Percentiles rank a stretch among this genome's conserved stretches.
Conservation (phyloP, 23 tunicate species). For the Botrylloides violaceus region DNA sequence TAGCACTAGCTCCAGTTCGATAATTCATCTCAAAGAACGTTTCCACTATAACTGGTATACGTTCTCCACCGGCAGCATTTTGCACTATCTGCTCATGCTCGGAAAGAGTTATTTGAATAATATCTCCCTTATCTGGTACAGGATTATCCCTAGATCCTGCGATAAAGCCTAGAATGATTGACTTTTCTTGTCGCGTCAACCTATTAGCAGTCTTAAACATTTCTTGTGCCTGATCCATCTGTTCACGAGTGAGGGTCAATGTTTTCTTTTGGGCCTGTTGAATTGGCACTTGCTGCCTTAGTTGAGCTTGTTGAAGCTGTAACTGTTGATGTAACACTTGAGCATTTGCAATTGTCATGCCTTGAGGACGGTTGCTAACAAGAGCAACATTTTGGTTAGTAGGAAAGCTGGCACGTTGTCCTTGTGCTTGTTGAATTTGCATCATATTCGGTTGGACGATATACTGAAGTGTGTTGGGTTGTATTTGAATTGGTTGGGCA, state of each 20-base stretch:
- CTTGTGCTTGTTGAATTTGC: not conserved
- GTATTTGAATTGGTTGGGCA: not conserved
- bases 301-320: conserved; percentile 17
- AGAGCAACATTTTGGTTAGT: not conserved
- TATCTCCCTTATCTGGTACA: conserved; percentile 68
- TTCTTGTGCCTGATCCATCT: conserved; percentile 85
- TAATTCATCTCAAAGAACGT: conserved; percentile 62
- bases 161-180: conserved; percentile 77
- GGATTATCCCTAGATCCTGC: conserved; percentile 92
- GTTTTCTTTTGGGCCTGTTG: conserved; percentile 23
- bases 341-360: not conserved
- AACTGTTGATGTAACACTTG: conserved; percentile 16
- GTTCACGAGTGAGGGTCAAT: conserved; percentile 29
- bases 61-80: conserved; percentile 49
- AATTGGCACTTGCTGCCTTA: conserved; percentile 18
- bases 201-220: conserved; percentile 65
- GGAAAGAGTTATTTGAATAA: conserved; percentile 48
- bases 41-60: conserved; percentile 68
- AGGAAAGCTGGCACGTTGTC: not conserved
- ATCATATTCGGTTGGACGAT: not conserved
- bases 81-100: conserved; percentile 46
- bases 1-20: conserved; percentile 47
- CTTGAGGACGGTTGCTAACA: not conserved
- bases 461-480: not conserved
- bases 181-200: conserved; percentile 72